These are phyloP conservation scores for Cinclus cinclus DNA, from an alignment of 2,113 vertebrate genomes.

Conservation along the genomic window DNA sequence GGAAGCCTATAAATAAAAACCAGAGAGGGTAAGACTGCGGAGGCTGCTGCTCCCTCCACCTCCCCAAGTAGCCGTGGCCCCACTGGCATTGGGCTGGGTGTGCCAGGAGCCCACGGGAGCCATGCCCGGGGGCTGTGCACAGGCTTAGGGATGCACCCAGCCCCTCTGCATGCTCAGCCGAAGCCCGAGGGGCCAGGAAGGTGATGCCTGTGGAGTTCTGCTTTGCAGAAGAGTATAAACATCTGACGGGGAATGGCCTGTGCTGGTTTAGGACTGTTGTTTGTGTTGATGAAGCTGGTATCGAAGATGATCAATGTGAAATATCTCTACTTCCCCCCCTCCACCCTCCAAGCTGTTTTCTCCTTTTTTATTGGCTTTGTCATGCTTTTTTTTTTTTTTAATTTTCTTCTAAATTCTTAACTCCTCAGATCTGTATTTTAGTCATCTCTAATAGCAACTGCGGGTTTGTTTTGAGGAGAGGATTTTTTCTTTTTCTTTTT, in stretches of 20 bases:
- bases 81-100: accelerated
- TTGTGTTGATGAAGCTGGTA: not conserved
- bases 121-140: accelerated
- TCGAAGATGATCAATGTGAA: not conserved
- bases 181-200: not conserved
- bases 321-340: not conserved
- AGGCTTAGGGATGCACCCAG: accelerated
- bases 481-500: not conserved
- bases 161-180: not conserved
- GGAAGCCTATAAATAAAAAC: conserved; percentile 5
- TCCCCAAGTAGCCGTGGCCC: not conserved
- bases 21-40: not conserved
- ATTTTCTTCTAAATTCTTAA: not conserved
- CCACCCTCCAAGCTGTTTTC: not conserved
- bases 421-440: not conserved
- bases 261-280: not conserved
- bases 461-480: not conserved
- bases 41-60: not conserved
- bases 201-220: not conserved
- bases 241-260: not conserved
- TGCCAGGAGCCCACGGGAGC: not conserved
- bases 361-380: not conserved
- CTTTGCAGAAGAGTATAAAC: not conserved
- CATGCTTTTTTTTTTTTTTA: not conserved
- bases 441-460: conserved; percentile 18